Conservation (phyloP, 2,113 vertebrate genomes). For the Gymnarchus niloticus region DNA sequence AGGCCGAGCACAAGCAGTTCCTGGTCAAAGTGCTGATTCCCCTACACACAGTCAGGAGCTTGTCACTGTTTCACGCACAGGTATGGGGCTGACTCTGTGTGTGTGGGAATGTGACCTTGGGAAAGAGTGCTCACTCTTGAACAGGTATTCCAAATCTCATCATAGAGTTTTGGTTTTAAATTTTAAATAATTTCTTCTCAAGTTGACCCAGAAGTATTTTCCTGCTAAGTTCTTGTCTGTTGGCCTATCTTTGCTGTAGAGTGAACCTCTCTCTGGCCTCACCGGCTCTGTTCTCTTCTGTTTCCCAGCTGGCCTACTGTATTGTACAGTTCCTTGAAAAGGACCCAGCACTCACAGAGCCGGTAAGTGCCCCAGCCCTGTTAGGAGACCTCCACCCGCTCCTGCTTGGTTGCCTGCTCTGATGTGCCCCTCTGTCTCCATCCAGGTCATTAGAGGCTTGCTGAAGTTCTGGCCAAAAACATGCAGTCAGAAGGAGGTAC, state of each 20-base stretch:
- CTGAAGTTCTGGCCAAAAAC: constrained; percentile 99
- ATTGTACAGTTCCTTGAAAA: constrained; percentile 99
- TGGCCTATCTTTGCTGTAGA: background rate
- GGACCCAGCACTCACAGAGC: constrained; percentile 97
- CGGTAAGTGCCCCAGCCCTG: constrained; percentile 64
- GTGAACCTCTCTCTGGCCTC: background rate
- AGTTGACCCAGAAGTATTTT: background rate
- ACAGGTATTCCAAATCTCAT: background rate
- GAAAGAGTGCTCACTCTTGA: no score
- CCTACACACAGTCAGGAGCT: constrained; percentile 93
- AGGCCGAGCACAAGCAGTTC: constrained; percentile 98
- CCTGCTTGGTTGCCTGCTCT: background rate
- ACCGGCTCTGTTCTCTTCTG: background rate
- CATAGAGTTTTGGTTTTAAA: background rate
- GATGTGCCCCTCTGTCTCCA: constrained; percentile 30
- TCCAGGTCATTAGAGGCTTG: constrained; percentile 95
- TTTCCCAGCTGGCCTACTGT: constrained; percentile 91
- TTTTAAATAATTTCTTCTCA: background rate
- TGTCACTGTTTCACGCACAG: constrained; percentile 99
- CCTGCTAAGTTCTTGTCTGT: background rate
- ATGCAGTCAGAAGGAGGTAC: constrained; percentile 98
- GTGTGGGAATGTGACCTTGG: background rate
- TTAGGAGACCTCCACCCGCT: background rate
- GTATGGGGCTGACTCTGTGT: constrained; percentile 53
- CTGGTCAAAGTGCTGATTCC: constrained; percentile 99